phyloP scores from a whole-genome alignment of 2,888 invertebrate genomes.

The Erebia aethiops region DNA sequence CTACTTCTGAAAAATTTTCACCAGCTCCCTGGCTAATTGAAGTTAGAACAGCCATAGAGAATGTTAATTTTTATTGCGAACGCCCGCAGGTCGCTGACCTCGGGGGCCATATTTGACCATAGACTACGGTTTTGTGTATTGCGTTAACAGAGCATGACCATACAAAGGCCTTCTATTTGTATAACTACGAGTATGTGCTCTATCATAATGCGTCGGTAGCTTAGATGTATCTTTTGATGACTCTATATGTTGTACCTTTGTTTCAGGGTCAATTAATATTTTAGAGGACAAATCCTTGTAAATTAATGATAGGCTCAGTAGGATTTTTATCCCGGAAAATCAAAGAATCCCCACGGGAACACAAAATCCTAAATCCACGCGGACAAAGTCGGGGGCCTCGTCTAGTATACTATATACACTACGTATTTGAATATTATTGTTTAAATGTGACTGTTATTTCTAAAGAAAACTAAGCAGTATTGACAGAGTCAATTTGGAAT shows the following conservation, averaged over 20 bases:
- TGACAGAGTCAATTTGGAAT: too few relatives aligned
- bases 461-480: too few relatives aligned
- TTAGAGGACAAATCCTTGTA: not conserved
- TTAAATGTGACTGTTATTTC: too few relatives aligned
- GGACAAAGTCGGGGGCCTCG: too few relatives aligned
- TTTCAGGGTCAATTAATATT: slow-evolving; percentile 1
- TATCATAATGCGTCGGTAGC: slow-evolving; percentile 29
- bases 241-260: not conserved
- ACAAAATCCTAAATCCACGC: too few relatives aligned
- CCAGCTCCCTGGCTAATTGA: not conserved
- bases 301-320: too few relatives aligned
- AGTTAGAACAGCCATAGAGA: slow-evolving; percentile 45
- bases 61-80: slow-evolving; percentile 51
- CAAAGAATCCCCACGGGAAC: too few relatives aligned
- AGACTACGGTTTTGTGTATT: slow-evolving; percentile 47
- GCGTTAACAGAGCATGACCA: slow-evolving; percentile 53
- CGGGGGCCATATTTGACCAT: slow-evolving; percentile 49
- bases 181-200: slow-evolving; percentile 20
- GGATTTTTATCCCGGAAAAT: too few relatives aligned
- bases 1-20: not conserved
- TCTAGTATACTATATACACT: too few relatives aligned
- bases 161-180: slow-evolving; percentile 44
- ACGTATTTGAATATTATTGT: too few relatives aligned
- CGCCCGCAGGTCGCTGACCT: slow-evolving; percentile 45
- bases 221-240: slow-evolving; percentile 19